phyloP scores from a whole-genome alignment of 30 jellyfish, hydroid and myxozoan genomes.

The Morbakka virulenta region DNA sequence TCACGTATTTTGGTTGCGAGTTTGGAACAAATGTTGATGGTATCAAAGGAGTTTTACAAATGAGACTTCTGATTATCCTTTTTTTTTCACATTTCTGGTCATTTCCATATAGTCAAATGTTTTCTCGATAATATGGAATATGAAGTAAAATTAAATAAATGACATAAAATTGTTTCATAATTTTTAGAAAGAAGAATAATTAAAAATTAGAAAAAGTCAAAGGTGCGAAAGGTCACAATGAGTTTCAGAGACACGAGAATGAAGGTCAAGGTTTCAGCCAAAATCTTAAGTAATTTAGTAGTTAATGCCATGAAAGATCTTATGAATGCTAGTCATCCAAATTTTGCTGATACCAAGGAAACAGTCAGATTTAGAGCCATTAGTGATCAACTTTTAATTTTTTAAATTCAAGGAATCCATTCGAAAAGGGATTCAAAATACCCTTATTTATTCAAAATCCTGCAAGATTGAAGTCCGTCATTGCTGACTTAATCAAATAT shows the following conservation, averaged over 20 bases:
- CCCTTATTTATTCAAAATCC: conserved; percentile 1
- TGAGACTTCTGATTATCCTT: no score
- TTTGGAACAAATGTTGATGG: conserved; percentile 10
- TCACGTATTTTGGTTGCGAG: conserved; percentile 14
- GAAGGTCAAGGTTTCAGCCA: conserved; percentile 53
- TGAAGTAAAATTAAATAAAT: conserved; percentile 9
- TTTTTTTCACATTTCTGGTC: conserved; percentile 16
- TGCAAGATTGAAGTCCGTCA: background rate
- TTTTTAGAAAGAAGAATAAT: conserved; percentile 20
- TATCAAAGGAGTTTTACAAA: background rate
- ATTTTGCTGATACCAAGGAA: conserved; percentile 15
- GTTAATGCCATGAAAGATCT: conserved; percentile 48
- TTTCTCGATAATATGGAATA: conserved; percentile 16
- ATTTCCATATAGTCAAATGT: conserved; percentile 39
- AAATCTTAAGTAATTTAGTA: conserved; percentile 38
- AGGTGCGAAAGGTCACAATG: background rate
- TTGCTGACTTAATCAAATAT: conserved; percentile 2
- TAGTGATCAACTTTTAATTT: conserved; percentile 26
- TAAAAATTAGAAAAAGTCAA: conserved; percentile 21
- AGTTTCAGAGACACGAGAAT: conserved; percentile 44
- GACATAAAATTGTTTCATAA: conserved; percentile 6
- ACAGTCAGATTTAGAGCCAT: conserved; percentile 7
- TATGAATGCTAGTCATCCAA: conserved; percentile 27
- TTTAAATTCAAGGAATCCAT: conserved; percentile 32
- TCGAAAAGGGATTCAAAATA: conserved; percentile 37